Evolutionary conservation across 2,888 invertebrate genomes (phyloP).

Genomic region (Agrotis segetum): DNA sequence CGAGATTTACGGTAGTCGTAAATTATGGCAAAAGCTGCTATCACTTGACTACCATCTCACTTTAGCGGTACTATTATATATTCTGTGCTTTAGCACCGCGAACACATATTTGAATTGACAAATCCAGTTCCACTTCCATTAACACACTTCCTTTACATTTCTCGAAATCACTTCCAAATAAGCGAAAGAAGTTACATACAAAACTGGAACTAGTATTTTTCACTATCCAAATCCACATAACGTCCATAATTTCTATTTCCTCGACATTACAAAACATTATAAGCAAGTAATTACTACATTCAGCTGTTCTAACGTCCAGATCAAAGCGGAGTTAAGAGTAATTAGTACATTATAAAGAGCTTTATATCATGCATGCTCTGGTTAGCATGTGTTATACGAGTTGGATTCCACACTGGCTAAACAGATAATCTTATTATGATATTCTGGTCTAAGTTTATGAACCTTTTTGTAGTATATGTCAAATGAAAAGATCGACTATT

Average conservation of each 20-base stretch:
- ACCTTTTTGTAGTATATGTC: neutral
- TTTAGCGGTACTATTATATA: too few relatives aligned
- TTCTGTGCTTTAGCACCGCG: too few relatives aligned
- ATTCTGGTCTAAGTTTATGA: neutral
- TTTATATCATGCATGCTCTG: conserved; percentile 41
- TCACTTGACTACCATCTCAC: too few relatives aligned
- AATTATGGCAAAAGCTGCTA: too few relatives aligned
- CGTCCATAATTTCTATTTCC: conserved; percentile 13
- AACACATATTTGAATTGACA: too few relatives aligned
- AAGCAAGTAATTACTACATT: conserved; percentile 24
- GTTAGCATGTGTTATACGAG: conserved; percentile 26
- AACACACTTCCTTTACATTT: too few relatives aligned
- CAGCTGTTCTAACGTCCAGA: conserved; percentile 26
- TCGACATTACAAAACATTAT: conserved; percentile 18
- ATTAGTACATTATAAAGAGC: conserved; percentile 42
- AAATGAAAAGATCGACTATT: neutral
- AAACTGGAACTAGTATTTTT: too few relatives aligned
- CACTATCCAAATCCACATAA: conserved; percentile 4
- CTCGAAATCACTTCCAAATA: too few relatives aligned
- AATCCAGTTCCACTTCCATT: too few relatives aligned
- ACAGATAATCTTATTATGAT: conserved; percentile 5
- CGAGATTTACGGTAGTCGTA: too few relatives aligned
- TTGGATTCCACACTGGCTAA: conserved; percentile 27
- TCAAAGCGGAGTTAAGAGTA: conserved; percentile 18
- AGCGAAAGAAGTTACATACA: too few relatives aligned